Evolutionary conservation across 2,888 invertebrate genomes (phyloP).

Genomic region (Brachypterus glaber): DNA sequence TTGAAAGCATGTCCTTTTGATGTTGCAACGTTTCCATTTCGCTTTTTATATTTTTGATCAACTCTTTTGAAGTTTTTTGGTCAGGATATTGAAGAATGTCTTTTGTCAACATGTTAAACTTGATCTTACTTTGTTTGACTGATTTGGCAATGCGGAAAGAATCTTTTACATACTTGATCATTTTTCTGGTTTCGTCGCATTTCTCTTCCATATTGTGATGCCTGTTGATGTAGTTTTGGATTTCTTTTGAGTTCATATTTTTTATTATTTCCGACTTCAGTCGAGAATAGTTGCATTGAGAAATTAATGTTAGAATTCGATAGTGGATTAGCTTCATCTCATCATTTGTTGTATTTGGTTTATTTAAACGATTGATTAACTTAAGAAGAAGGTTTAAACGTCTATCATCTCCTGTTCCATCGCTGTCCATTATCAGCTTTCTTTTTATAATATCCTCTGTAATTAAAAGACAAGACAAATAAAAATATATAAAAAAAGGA

Average conservation of each 20-base stretch:
- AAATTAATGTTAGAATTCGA: too few relatives aligned
- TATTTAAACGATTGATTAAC: too few relatives aligned
- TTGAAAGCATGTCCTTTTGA: too few relatives aligned
- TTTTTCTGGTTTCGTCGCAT: not conserved
- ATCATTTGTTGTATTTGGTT: too few relatives aligned
- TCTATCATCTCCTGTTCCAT: slow-evolving; percentile 93
- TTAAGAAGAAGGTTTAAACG: slow-evolving; percentile 77
- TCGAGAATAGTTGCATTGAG: too few relatives aligned
- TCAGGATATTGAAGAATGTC: not conserved
- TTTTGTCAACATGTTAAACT: not conserved
- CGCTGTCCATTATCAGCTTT: slow-evolving; percentile 87
- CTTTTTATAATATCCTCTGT: slow-evolving; percentile 90
- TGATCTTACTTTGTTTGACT: not conserved
- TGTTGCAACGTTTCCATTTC: too few relatives aligned
- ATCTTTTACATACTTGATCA: not conserved
- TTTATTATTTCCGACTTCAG: not conserved
- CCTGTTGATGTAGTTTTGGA: not conserved
- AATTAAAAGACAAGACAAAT: too few relatives aligned
- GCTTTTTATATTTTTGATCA: too few relatives aligned
- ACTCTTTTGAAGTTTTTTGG: too few relatives aligned
- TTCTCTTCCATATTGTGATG: not conserved
- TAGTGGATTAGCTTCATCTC: too few relatives aligned
- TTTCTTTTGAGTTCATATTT: not conserved
- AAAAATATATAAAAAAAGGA: too few relatives aligned
- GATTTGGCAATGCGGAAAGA: not conserved